Base-by-base conservation (phyloP, 1,140 invertebrate genomes). In the Zaprionus vittiger region DNA sequence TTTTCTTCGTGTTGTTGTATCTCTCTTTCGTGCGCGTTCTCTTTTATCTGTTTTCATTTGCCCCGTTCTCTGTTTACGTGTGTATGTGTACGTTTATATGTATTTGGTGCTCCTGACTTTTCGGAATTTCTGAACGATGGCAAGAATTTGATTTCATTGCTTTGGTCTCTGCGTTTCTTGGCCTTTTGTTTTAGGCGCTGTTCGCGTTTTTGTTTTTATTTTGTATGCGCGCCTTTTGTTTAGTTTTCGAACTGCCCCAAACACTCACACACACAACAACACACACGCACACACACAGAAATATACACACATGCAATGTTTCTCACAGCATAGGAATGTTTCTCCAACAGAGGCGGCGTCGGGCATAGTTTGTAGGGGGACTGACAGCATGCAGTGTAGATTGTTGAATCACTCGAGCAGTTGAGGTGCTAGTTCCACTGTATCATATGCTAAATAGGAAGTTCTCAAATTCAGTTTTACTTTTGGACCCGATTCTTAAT, bases 61-160 rank as follows among this genome's bases (percentile, higher is more conserved):
- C 64, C 54, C 54, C 24, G 70, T 56, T 63, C 70, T 67, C 71
- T 73, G 49, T 31, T 59, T 49, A 22, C 15, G 57, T 62, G 49
- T 61, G 49, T 61, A 20, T 49, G 31, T 55, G n/a, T 70, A n/a
- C 49, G 37, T 55, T 37, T 57, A 14, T 59, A 24, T 41, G 54
- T 47, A 37, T 34, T 31, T 31, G 54, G 38, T 77, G 79, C 76
- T 78, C 79, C 69, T 91, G 80, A 82, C 82, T 91, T 86, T 91
- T 80, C 78, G 89, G 89, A 91, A 91, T 91, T 91, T 90, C 73
- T 73, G 66, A 83, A 79, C 80, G 90, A 91, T 80, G 90, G 81
- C 76, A 91, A 85, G 90, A 91, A 91, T 91, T 91, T 91, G 64
- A 80, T 89, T 82, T 77, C 70, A 81, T 84, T 87, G 81, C 84